A percentile compares a stretch with the other conserved stretches of the same genome.
phyloP scores from a whole-genome alignment of 2,797 vertebrate species.

The Threskiornis aethiopicus region DNA sequence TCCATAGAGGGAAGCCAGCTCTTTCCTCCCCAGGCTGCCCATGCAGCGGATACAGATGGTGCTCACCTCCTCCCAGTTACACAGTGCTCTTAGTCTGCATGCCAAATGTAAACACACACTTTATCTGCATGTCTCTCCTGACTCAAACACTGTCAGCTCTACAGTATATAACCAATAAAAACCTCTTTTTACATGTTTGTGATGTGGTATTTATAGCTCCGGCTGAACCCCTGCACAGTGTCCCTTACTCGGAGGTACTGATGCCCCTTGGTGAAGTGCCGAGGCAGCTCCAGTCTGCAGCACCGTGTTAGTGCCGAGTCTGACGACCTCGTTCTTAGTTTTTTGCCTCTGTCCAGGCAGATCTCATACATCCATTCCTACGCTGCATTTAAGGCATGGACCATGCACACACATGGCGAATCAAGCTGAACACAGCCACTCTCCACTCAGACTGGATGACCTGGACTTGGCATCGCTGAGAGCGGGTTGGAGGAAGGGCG shows the following conservation, averaged over 20 bases:
- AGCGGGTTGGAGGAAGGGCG: not conserved
- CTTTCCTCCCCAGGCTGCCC: slow-evolving; percentile 17
- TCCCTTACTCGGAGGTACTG: not conserved
- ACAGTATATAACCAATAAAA: slow-evolving; percentile 81
- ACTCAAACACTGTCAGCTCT: slow-evolving; percentile 69
- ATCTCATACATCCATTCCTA: not conserved
- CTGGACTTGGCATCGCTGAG: not conserved
- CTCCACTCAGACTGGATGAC: not conserved
- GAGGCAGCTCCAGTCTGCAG: not conserved
- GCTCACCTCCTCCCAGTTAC: slow-evolving; percentile 26
- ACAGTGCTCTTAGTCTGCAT: slow-evolving; percentile 72
- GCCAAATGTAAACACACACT: slow-evolving; percentile 67
- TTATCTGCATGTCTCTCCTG: slow-evolving; percentile 76
- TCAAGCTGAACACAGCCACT: not conserved
- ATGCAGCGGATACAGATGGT: slow-evolving; percentile 23
- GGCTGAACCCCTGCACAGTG: not conserved
- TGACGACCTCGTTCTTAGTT: fast-evolving
- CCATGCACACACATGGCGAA: too few relatives aligned
- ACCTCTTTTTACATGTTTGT: slow-evolving; percentile 58
- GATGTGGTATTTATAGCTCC: not conserved
- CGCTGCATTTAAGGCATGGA: not conserved
- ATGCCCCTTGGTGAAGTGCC: not conserved
- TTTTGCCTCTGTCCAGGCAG: not conserved
- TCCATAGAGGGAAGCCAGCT: slow-evolving; percentile 11
- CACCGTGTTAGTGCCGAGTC: not conserved